phyloP scores from a whole-genome alignment of 1,140 invertebrate genomes.

The Apis mellifera region DNA sequence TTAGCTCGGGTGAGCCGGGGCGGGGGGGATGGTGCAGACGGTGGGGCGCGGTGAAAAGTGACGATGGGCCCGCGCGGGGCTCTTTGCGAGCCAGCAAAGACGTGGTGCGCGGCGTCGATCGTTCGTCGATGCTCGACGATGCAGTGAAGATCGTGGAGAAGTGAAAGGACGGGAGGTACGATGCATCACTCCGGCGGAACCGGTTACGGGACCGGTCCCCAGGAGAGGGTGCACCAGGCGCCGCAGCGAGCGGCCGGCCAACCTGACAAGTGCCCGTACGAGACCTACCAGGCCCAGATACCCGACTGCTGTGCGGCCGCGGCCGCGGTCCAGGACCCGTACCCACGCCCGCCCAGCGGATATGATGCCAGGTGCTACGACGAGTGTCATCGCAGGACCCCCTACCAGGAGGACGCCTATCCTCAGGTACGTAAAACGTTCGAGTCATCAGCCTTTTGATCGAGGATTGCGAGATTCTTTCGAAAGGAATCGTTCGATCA shows the following conservation, averaged over 20 bases:
- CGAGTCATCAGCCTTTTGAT: too few relatives aligned
- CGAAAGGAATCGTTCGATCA: too few relatives aligned
- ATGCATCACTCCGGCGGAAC: slow-evolving; percentile 59
- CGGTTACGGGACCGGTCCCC: slow-evolving; percentile 74
- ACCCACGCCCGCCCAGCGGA: slow-evolving; percentile 76
- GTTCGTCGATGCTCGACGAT: slow-evolving; percentile 42
- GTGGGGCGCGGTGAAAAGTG: slow-evolving; percentile 1
- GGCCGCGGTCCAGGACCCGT: slow-evolving; percentile 75
- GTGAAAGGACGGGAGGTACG: slow-evolving; percentile 53
- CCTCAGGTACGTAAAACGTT: slow-evolving; percentile 76
- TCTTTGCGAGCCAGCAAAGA: slow-evolving; percentile 49
- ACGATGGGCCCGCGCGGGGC: slow-evolving; percentile 49
- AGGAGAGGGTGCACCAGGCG: slow-evolving; percentile 78
- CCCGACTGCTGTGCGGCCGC: slow-evolving; percentile 79
- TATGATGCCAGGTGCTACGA: slow-evolving; percentile 78
- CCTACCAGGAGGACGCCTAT: slow-evolving; percentile 78
- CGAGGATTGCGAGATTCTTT: too few relatives aligned
- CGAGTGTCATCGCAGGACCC: slow-evolving; percentile 76
- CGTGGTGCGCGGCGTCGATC: slow-evolving; percentile 42
- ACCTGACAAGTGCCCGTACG: slow-evolving; percentile 78
- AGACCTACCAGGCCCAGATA: slow-evolving; percentile 76
- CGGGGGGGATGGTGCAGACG: neutral
- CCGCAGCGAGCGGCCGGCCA: slow-evolving; percentile 63
- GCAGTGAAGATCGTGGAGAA: slow-evolving; percentile 57
- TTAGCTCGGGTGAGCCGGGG: too few relatives aligned